Base-by-base conservation (phyloP, 2,113 vertebrate species). In the Campylomormyrus numenius region DNA sequence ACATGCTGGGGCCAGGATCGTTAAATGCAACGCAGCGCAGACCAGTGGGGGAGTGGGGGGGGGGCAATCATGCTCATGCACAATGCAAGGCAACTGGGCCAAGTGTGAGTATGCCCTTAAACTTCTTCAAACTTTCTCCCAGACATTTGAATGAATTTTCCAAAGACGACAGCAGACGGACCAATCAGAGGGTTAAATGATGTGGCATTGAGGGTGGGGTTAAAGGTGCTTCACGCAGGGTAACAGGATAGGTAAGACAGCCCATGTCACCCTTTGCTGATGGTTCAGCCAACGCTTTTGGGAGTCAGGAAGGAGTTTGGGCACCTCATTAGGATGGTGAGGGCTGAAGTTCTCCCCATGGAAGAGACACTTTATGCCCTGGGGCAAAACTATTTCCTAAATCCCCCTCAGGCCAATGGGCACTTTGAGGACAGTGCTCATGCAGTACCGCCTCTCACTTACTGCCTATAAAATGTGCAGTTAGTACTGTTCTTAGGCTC, bases 111-210 rank as follows among this genome's bases (percentile, higher is more conserved):
- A 58, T 9, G 5, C 56, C 56, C 56, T n/a, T 62, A 62, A 62
- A 62, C 56, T 62, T n/a, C 56, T 62, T n/a, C 56, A 62, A 9
- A 62, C 56, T n/a, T n/a, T 62, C 56, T n/a, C 56, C 56, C 56
- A 62, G 62, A 13, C 19, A 31, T 70, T 70, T 70, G 10, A 70
- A 70, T 11, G 27, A 66, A 27, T 27, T 66, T 66, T 66, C 58
- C 58, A 62, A 62, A 62, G 87, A 88, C 62, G 83, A 87, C 90
- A 90, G n/a, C 45, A 45, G 84, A 83, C 53, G 42, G 35, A 48
- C 84, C n/a, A 27, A 42, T 24, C 21, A n/a, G 56, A 46, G 4
- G 39, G 53, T 24, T 56, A 10, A 11, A 8, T 24, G 10, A 45
- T 3, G 15, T 3, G 27, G 9, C 19, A 7, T 46, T 21, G 45